Evolutionary conservation across 2,797 vertebrate species (phyloP).

Genomic region (Xenops minutus): DNA sequence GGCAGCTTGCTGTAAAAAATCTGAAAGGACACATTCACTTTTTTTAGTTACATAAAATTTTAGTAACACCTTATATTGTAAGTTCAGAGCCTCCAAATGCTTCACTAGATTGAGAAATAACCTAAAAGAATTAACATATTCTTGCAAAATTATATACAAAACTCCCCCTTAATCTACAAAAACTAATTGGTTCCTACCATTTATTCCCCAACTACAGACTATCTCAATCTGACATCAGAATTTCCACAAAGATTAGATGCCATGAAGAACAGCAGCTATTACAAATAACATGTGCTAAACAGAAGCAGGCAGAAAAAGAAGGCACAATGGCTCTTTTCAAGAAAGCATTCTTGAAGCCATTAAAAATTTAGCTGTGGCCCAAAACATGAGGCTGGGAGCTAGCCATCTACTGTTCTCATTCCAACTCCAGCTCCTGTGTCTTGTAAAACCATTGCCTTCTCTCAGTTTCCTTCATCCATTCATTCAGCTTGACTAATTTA

Average conservation of each 20-base stretch:
- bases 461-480: background rate
- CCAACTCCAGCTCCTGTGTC: background rate
- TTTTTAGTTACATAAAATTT: background rate
- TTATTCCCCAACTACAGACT: background rate
- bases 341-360: background rate
- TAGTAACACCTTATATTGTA: background rate
- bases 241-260: background rate
- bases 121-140: background rate
- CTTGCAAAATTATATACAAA: background rate
- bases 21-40: background rate
- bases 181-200: background rate
- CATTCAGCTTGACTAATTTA: background rate
- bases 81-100: background rate
- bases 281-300: background rate
- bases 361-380: background rate
- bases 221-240: background rate
- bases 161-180: rapidly evolving
- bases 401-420: background rate
- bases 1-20: conserved; percentile 1
- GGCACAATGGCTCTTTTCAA: background rate
- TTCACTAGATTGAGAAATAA: background rate
- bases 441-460: background rate
- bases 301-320: background rate
- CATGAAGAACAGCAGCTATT: background rate
- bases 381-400: background rate